Conservation (phyloP, 1,140 invertebrate species). For the Ridgeia piscesae region DNA sequence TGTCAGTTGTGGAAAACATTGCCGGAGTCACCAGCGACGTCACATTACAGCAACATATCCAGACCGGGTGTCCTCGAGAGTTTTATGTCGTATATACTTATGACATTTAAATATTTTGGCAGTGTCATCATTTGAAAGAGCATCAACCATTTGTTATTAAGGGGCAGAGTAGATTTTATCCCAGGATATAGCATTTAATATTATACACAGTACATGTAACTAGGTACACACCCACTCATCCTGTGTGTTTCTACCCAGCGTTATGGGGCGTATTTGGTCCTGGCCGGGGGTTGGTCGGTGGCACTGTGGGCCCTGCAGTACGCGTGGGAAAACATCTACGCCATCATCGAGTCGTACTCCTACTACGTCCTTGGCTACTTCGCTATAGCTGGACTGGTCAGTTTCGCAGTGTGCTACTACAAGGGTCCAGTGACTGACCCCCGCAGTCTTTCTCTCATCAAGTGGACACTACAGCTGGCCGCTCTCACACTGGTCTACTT, state of each 20-base stretch:
- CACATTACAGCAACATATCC: too few species aligned
- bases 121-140: too few species aligned
- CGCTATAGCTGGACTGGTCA: conserved; percentile 64
- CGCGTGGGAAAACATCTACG: conserved; percentile 73
- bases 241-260: conserved; percentile 62
- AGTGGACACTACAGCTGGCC: conserved; percentile 72
- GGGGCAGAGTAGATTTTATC: too few species aligned
- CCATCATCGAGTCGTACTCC: conserved; percentile 70
- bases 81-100: too few species aligned
- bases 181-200: too few species aligned
- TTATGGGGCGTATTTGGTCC: conserved; percentile 55
- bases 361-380: conserved; percentile 78
- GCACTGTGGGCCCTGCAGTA: conserved; percentile 78
- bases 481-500: conserved; percentile 72
- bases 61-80: too few species aligned
- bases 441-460: conserved; percentile 79
- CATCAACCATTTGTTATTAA: too few species aligned
- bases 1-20: too few species aligned
- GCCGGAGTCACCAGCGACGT: too few species aligned
- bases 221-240: neutral
- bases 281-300: conserved; percentile 74
- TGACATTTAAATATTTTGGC: too few species aligned
- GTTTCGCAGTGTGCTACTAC: conserved; percentile 84
- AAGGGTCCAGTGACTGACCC: conserved; percentile 80
- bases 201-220: too few species aligned